Conservation (phyloP, 92 coral and sea anemone species). For the Porites cylindrica region DNA sequence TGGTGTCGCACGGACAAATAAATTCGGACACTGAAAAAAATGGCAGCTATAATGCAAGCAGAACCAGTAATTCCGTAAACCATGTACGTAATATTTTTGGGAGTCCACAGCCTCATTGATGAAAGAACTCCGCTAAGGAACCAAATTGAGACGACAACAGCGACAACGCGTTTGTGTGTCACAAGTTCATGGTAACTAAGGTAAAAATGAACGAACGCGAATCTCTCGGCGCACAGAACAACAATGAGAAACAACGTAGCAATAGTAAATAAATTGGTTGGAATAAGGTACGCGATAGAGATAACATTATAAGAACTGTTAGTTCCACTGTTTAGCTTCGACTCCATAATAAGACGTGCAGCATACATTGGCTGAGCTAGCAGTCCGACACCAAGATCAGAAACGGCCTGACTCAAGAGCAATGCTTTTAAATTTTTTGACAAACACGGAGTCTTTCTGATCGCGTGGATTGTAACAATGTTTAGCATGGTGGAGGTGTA, state of each 20-base stretch:
- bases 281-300: too few relatives aligned
- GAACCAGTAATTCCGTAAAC: neutral
- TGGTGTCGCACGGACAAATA: neutral
- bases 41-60: neutral
- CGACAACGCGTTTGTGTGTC: neutral
- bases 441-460: too few relatives aligned
- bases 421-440: too few relatives aligned
- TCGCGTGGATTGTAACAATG: too few relatives aligned
- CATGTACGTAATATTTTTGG: neutral
- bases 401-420: neutral
- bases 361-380: too few relatives aligned
- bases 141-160: neutral
- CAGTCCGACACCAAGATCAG: neutral
- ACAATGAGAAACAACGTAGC: neutral
- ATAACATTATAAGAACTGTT: too few relatives aligned
- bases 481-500: too few relatives aligned
- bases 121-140: neutral
- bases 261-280: too few relatives aligned
- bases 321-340: too few relatives aligned
- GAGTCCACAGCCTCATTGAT: neutral
- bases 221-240: neutral
- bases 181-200: slow-evolving; percentile 5
- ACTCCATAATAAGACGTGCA: too few relatives aligned
- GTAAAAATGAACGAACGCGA: neutral
- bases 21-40: neutral